Conservation (phyloP, 2,888 invertebrate genomes). For the Homarus gammarus region DNA sequence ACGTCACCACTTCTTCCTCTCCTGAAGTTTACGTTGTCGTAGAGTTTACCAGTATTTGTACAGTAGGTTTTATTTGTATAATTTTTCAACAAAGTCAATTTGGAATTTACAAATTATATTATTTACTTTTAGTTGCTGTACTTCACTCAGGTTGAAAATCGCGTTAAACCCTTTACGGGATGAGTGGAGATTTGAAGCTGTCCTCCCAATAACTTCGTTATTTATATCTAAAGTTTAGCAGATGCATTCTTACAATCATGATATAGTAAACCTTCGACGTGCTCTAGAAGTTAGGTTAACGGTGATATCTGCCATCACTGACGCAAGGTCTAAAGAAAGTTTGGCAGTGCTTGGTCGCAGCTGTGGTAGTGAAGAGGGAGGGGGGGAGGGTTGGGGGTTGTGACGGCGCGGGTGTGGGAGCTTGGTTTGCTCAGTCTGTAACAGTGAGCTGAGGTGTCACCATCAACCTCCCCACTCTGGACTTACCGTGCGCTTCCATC, state of each 20-base stretch:
- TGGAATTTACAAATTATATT: no score
- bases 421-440: slow-evolving; percentile 23
- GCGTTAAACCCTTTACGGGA: no score
- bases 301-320: not conserved
- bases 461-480: not conserved
- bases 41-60: no score
- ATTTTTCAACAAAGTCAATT: no score
- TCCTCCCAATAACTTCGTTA: no score
- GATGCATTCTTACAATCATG: not conserved
- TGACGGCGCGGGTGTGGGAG: slow-evolving; percentile 2
- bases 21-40: no score
- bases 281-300: not conserved
- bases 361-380: slow-evolving; percentile 12
- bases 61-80: no score
- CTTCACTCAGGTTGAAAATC: no score
- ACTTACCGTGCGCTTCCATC: not conserved
- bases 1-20: not conserved
- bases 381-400: not conserved
- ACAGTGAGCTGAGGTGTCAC: slow-evolving; percentile 26
- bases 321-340: slow-evolving; percentile 1
- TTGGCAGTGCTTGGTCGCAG: not conserved
- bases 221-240: not conserved
- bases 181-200: no score
- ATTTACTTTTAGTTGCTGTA: no score
- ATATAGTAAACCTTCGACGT: not conserved